Evolutionary conservation across 2,797 vertebrate genomes (phyloP).

Genomic region (Urocyon cinereoargenteus): DNA sequence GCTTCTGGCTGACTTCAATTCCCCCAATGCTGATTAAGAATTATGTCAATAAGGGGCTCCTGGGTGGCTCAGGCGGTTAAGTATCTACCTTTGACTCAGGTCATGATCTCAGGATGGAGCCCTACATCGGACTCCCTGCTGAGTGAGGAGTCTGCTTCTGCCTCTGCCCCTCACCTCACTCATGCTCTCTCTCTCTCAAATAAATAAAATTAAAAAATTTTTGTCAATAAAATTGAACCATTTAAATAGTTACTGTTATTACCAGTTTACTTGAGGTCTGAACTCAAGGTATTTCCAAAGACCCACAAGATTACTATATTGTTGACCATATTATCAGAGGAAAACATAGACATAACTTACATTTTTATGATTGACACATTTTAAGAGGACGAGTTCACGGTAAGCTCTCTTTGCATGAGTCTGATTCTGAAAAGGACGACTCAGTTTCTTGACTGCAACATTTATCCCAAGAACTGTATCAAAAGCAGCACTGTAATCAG

Average conservation of each 20-base stretch:
- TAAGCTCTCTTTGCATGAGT: constrained; percentile 98
- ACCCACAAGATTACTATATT: neutral
- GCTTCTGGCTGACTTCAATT: neutral
- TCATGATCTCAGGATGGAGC: too few relatives aligned
- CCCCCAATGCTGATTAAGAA: neutral
- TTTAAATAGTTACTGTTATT: neutral
- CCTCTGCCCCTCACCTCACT: too few relatives aligned
- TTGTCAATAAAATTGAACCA: constrained; percentile 35
- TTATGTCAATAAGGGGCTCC: neutral
- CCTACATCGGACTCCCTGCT: too few relatives aligned
- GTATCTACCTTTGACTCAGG: too few relatives aligned
- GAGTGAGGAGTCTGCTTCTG: too few relatives aligned
- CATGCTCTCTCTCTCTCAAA: too few relatives aligned
- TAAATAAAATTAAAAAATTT: neutral
- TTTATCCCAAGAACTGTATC: constrained; percentile 95
- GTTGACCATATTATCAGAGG: neutral
- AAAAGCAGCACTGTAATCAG: constrained; percentile 93
- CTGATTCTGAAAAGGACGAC: constrained; percentile 98
- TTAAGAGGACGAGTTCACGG: constrained; percentile 97
- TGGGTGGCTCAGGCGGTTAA: too few relatives aligned
- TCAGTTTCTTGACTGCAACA: constrained; percentile 98
- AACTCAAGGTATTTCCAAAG: neutral
- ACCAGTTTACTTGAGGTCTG: constrained; percentile 9
- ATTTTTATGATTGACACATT: constrained; percentile 99
- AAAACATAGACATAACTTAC: constrained; percentile 87